These are phyloP conservation scores for Pilophorus perplexus DNA, from an alignment of 2,888 invertebrate genomes.

Conservation along the genomic window DNA sequence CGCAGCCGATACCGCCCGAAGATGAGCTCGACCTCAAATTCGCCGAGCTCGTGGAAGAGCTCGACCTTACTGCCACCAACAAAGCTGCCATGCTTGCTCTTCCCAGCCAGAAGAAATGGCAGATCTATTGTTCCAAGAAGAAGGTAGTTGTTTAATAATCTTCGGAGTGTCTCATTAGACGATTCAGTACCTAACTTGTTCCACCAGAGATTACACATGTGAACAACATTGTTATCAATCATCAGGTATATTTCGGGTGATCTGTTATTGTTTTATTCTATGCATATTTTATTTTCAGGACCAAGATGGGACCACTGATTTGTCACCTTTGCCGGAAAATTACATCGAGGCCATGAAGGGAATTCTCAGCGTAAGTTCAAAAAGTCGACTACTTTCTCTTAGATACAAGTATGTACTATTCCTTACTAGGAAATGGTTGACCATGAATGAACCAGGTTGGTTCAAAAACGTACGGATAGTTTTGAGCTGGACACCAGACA, in stretches of 20 bases:
- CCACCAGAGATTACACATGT: too few species aligned
- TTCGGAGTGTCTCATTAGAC: too few species aligned
- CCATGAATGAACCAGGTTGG: not conserved
- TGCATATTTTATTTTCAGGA: slow-evolving; percentile 48
- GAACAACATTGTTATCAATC: too few species aligned
- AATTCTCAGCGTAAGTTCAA: slow-evolving; percentile 72
- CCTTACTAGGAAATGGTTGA: not conserved
- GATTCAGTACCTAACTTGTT: too few species aligned
- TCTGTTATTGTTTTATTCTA: too few species aligned
- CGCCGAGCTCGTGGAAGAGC: slow-evolving; percentile 91
- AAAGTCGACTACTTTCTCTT: too few species aligned
- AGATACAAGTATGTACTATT: too few species aligned
- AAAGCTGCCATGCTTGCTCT: slow-evolving; percentile 91
- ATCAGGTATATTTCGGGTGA: too few species aligned
- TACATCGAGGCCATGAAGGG: slow-evolving; percentile 85
- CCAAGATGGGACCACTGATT: slow-evolving; percentile 61
- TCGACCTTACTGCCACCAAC: slow-evolving; percentile 90
- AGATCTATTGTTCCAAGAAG: slow-evolving; percentile 88
- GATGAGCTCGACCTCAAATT: slow-evolving; percentile 92
- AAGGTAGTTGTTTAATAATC: slow-evolving; percentile 52
- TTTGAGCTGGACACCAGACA: too few species aligned
- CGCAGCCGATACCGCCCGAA: slow-evolving; percentile 89
- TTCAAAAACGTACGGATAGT: too few species aligned
- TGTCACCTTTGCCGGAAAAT: slow-evolving; percentile 79
- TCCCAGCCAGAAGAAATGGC: slow-evolving; percentile 95